Base-by-base conservation (phyloP, 2,888 invertebrate genomes). In the Chirona hameri region DNA sequence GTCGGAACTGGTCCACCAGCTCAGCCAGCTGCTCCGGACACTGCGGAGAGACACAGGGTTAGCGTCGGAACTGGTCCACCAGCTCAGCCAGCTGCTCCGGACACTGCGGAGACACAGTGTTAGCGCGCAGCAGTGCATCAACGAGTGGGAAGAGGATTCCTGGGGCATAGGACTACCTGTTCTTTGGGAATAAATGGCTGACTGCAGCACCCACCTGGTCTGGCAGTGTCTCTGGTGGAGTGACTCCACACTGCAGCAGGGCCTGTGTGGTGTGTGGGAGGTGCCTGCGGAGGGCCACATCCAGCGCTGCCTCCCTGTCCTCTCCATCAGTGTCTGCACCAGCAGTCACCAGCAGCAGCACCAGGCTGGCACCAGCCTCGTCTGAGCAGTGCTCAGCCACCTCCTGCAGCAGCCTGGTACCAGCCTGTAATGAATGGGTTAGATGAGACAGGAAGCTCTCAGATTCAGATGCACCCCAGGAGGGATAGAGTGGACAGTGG, bases 161-260 rank as follows among this genome's bases (percentile, higher is more conserved):
- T 39, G 39, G 39, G 7, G 39, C 39, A 39, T 39, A 39, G 39
- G 39, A 39, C 39, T 39, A 39, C 39, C 39, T 5, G 39, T 39
- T 39, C 39, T 39, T 39, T 2, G 39, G 39, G 39, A 39, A 39
- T 39, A 39, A 2, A 39, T 39, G 39, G 4, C 39, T 39, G 2
- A 39, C 4, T 39, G 39, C 39, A 39, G 39, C 39, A 39, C 39
- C 7, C 31, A 79, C 83, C 39, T 80, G 80, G 15, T 82, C 80
- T 69, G 31, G 76, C 31, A 83, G 82, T 18, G 81, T 55, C 57
- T 12, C 83, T 79, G 27, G 65, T 65, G 76, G 82, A 81, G 84
- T 84, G 29, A 84, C 84, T 21, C 85, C 85, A 82, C 85, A 85
- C 76, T 85, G 85, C 60, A 84, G 81, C 69, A 85, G 81, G 0